phyloP scores from a whole-genome alignment of 2,888 invertebrate species.

The Mechanitis messenoides region DNA sequence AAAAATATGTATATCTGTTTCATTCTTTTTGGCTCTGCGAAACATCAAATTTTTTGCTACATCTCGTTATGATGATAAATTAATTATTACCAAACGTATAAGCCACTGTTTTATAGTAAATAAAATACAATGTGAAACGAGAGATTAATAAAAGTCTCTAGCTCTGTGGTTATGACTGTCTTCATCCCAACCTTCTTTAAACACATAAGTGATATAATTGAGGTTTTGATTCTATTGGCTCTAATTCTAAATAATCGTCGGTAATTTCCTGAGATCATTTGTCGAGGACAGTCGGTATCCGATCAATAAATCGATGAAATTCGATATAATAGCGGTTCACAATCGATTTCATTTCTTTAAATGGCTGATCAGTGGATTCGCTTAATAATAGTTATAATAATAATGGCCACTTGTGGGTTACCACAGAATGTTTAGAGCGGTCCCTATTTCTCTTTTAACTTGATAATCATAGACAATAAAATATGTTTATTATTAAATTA shows the following conservation, averaged over 20 bases:
- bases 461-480: too few relatives aligned
- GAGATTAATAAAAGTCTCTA: conserved; percentile 14
- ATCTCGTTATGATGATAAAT: conserved; percentile 33
- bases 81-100: conserved; percentile 20
- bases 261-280: conserved; percentile 73
- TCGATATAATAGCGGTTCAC: conserved; percentile 68
- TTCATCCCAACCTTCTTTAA: conserved; percentile 71
- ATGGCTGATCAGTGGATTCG: conserved; percentile 71
- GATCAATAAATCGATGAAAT: conserved; percentile 76
- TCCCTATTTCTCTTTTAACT: conserved; percentile 27
- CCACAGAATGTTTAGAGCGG: conserved; percentile 29
- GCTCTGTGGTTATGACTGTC: conserved; percentile 62
- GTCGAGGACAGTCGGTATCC: conserved; percentile 75
- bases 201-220: conserved; percentile 77
- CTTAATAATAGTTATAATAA: conserved; percentile 72
- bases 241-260: conserved; percentile 74
- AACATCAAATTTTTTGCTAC: conserved; percentile 36
- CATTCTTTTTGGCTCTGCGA: conserved; percentile 48
- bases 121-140: conserved; percentile 16
- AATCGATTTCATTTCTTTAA: conserved; percentile 76
- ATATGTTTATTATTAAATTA: too few relatives aligned
- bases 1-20: conserved; percentile 38
- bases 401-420: conserved; percentile 56
- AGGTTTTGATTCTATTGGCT: conserved; percentile 73
- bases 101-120: too few relatives aligned